Base-by-base conservation (phyloP, 2,113 vertebrate species). In the Ia io region DNA sequence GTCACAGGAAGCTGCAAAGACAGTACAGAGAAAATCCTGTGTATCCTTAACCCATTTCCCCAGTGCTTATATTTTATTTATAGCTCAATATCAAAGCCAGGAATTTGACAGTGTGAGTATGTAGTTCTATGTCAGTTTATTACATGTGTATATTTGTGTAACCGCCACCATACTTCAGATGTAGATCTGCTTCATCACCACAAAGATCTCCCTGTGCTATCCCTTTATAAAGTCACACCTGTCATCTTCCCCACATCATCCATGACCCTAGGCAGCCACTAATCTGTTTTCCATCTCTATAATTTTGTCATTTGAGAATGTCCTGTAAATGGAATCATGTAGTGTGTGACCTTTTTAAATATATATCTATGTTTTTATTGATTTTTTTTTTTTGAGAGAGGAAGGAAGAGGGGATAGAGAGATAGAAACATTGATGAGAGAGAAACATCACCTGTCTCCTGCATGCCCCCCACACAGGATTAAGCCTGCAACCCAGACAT, bases 251-350 rank as follows among this genome's bases (percentile, higher is more conserved):
- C 63, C 35, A 71, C 35, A 88, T 92, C 30, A 92, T 91, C 49
- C 63, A 42, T 93, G 92, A 96, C 40, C 74, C 12, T 49, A 69
- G 65, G 20, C 32, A 95, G 56, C 63, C 86, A 74, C 37, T 90
- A 79, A 95, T 93, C 51, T 88, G 23, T 71, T 96, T 90, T 90
- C 35, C 40, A 84, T 90, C 44, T 84, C 67, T 79, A 0, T 77
- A 93, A 91, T 94, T 85, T 92, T 95, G 14, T 94, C 73, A 51
- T 85, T 95, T 88, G n/a, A 90, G 56, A 84, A 65, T 92, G 17
- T 84, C 76, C 30, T 90, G 49, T 95, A 96, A 89, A 84, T 97
- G 25, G 63, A 95, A 51, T 97, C 61, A 65, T 85, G 42, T 32
- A 94, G 28, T 67, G 53, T 92, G 35, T 96, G 56, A 37, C 56